Conservation (phyloP, 2,888 invertebrate genomes). For the Stomorhina lunata region DNA sequence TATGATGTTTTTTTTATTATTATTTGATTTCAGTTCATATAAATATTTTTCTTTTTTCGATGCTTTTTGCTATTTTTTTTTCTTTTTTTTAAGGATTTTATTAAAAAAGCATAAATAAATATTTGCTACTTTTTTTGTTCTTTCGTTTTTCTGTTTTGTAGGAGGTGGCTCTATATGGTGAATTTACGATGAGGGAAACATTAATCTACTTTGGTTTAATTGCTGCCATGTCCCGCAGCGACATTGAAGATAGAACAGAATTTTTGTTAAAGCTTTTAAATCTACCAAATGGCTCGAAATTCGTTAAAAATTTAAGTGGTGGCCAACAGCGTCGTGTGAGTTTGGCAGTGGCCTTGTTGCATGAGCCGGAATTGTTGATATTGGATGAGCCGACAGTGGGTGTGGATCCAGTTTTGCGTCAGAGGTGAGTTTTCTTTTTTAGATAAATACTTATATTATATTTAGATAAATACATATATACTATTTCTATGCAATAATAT, state of each 20-base stretch:
- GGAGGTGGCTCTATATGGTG: slow-evolving; percentile 88
- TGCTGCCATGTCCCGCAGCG: slow-evolving; percentile 85
- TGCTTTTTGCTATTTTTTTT: not conserved
- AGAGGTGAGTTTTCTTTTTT: slow-evolving; percentile 81
- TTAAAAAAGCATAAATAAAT: slow-evolving; percentile 37
- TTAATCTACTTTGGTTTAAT: slow-evolving; percentile 92
- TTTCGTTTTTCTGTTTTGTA: slow-evolving; percentile 72
- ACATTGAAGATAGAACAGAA: slow-evolving; percentile 86
- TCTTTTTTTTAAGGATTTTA: slow-evolving; percentile 5
- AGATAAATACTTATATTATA: no score
- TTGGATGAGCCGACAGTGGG: slow-evolving; percentile 97
- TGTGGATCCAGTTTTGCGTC: slow-evolving; percentile 92
- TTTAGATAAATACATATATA: no score
- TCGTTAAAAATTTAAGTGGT: slow-evolving; percentile 90
- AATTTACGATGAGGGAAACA: slow-evolving; percentile 90
- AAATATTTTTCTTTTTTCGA: not conserved
- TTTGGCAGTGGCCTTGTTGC: slow-evolving; percentile 91
- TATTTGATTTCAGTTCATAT: slow-evolving; percentile 11
- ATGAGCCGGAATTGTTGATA: slow-evolving; percentile 93
- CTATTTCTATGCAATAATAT: no score
- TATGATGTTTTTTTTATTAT: slow-evolving; percentile 40
- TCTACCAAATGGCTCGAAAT: slow-evolving; percentile 82
- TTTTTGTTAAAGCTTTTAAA: slow-evolving; percentile 86
- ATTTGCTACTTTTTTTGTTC: not conserved
- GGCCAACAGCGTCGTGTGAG: slow-evolving; percentile 95